Conservation (phyloP, 2,797 vertebrate genomes). For the Spinus olivaceus region DNA sequence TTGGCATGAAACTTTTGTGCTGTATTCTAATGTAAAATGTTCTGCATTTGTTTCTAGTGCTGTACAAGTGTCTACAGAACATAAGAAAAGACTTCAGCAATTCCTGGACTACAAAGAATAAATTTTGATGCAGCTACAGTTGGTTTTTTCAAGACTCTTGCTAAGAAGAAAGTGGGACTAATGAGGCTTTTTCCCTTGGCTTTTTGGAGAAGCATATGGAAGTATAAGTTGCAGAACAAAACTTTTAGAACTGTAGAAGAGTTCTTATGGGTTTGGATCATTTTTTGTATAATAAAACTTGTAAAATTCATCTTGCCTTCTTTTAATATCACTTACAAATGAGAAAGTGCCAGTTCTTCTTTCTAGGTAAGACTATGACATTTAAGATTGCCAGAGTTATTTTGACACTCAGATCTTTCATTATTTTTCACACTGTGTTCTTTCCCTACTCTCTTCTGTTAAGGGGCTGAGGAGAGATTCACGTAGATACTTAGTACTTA, state of each 20-base stretch:
- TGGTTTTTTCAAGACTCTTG: constrained; percentile 28
- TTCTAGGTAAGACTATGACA: neutral
- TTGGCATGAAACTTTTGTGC: constrained; percentile 44
- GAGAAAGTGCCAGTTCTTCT: neutral
- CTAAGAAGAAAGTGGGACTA: constrained; percentile 69
- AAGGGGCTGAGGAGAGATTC: neutral
- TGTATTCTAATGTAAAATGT: constrained; percentile 58
- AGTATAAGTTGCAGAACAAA: constrained; percentile 62
- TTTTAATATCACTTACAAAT: neutral
- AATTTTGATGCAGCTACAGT: constrained; percentile 61
- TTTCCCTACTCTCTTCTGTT: neutral
- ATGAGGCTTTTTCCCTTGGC: constrained; percentile 64
- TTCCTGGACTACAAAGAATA: constrained; percentile 97
- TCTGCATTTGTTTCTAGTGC: constrained; percentile 81
- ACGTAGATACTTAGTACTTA: neutral
- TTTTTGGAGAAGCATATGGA: constrained; percentile 65
- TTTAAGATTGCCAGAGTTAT: neutral
- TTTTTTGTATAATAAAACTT: constrained; percentile 73
- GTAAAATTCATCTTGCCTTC: constrained; percentile 18
- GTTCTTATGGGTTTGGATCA: constrained; percentile 44
- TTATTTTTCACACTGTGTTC: neutral
- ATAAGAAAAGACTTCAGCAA: constrained; percentile 92
- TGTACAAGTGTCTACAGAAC: constrained; percentile 90
- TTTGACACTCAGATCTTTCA: neutral
- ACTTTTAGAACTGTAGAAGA: constrained; percentile 60